Conservation (phyloP, 2,113 vertebrate genomes). For the Addax nasomaculatus region DNA sequence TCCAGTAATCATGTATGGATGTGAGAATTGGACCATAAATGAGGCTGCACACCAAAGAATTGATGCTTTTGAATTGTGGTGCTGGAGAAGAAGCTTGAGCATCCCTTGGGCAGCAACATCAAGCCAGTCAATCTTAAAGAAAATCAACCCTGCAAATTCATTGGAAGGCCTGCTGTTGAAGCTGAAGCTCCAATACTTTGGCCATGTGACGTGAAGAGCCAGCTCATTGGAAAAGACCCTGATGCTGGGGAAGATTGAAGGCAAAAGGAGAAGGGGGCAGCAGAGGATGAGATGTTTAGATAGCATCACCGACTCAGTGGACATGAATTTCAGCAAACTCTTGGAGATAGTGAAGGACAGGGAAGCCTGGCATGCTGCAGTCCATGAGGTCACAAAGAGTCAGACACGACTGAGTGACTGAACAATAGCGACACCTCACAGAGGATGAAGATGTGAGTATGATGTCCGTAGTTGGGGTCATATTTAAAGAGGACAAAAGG, state of each 20-base stretch:
- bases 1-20: background rate
- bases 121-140: background rate
- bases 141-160: background rate
- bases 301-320: background rate
- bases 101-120: background rate
- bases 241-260: background rate
- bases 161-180: background rate
- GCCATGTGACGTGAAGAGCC: background rate
- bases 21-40: background rate
- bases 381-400: background rate
- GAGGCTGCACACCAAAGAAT: background rate
- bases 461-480: background rate
- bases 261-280: background rate
- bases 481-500: background rate
- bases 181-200: background rate
- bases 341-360: background rate
- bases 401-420: background rate
- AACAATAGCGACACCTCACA: background rate
- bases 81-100: background rate
- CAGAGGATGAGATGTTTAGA: background rate
- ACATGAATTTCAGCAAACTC: background rate
- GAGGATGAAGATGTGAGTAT: background rate
- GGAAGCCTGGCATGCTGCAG: background rate
- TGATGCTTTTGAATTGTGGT: background rate
- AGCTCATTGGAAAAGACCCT: background rate